Base-by-base conservation (phyloP, 2,113 vertebrate species). In the Podarcis muralis region DNA sequence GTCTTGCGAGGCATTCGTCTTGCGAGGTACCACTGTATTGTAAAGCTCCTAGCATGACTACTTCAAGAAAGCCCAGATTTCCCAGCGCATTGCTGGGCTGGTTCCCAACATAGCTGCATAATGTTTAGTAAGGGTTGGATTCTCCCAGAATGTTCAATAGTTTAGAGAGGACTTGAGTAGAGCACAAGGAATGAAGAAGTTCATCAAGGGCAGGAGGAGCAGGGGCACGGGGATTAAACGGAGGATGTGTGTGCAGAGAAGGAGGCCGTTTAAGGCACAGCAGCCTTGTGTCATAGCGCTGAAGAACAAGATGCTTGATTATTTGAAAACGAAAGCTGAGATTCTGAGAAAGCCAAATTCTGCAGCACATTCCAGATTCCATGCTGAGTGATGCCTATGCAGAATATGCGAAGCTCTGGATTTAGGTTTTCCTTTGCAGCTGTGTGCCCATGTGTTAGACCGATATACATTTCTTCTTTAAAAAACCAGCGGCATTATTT, bases 331-430 rank as follows among this genome's bases (percentile, higher is more conserved):
- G 87, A 88, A 83, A 88, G 57, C 59, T 83, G 87, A 88, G 72
- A 88, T 83, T 88, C 81, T 83, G 87, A 88, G 87, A 88, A 88
- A 88, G 69, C 25, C 35, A 43, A 32, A 88, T 88, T 87, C 69
- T 87, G 86, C 23, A 53, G 59, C 72, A 83, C 81, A 83, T 88
- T 88, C 81, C 87, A 83, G 81, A 62, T 83, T 83, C 72, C 87
- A 88, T 83, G 87, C 81, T 88, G 81, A 88, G 40, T 83, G 81
- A 77, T 30, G 81, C 62, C 72, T 88, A 57, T 77, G 87, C 57
- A 83, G 72, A 83, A 88, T 88, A 83, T 83, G 57, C 87, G 83
- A 77, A 88, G 87, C 80, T 88, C 30, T 77, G 72, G 81, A 83
- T 77, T 83, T 88, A 77, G 37, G 72, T 68, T 83, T 88, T 65